Conservation (phyloP, 2,113 vertebrate genomes). For the Heterochromis multidens region DNA sequence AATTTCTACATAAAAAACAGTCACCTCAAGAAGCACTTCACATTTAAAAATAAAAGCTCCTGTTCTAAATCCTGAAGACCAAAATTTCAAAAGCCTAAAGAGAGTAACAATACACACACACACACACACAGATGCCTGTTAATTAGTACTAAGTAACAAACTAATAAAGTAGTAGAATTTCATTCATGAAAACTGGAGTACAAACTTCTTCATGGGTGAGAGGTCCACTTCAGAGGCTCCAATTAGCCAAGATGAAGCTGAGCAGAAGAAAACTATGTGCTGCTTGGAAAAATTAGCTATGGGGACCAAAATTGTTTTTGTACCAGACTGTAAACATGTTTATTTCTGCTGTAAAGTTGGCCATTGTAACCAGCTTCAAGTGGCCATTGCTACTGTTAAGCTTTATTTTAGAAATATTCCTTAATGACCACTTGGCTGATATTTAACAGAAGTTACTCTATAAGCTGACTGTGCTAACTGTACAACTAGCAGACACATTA, state of each 20-base stretch:
- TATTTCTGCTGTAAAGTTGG: background rate
- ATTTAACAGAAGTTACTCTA: background rate
- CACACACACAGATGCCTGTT: too few relatives aligned
- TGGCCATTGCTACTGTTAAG: background rate
- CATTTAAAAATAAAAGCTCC: too few relatives aligned
- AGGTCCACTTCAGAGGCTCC: background rate
- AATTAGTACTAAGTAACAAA: too few relatives aligned
- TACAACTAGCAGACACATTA: background rate
- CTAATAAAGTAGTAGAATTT: too few relatives aligned
- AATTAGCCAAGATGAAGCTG: fast-evolving
- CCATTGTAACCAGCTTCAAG: background rate
- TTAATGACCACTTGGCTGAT: background rate
- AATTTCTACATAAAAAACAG: background rate
- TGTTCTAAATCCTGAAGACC: too few relatives aligned
- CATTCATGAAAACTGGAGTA: background rate
- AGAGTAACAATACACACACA: background rate
- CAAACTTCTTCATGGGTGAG: background rate
- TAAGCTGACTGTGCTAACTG: background rate
- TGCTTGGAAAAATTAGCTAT: background rate
- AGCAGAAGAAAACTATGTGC: background rate
- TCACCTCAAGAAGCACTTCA: too few relatives aligned
- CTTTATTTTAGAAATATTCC: background rate
- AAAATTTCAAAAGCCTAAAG: too few relatives aligned
- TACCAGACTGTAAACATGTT: background rate
- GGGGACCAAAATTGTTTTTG: background rate